Base-by-base conservation (phyloP, 2,888 invertebrate genomes). In the Nipponacmea schrenckii region DNA sequence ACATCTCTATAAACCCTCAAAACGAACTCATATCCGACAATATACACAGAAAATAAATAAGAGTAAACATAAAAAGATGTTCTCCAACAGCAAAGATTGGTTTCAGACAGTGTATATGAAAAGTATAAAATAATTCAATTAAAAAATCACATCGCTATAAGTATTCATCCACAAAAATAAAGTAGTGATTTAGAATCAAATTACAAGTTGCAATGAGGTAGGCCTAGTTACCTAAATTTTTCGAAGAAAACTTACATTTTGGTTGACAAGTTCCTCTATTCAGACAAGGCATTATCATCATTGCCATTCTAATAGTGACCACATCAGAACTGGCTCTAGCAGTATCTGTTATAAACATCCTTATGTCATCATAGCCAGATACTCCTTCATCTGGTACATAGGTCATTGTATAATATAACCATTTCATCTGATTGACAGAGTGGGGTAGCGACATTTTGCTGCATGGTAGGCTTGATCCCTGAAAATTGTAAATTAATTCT, bases 211-310 rank as follows among this genome's bases (percentile, higher is more conserved):
- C n/a, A n/a, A n/a, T n/a, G n/a, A n/a, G n/a, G n/a, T n/a, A n/a
- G n/a, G n/a, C n/a, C n/a, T n/a, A n/a, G n/a, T n/a, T n/a, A n/a
- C n/a, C n/a, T n/a, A n/a, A n/a, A n/a, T n/a, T n/a, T n/a, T n/a
- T n/a, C n/a, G n/a, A n/a, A 2, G 39, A 5, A 14, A 24, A 56
- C 56, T 56, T 56, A 56, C 56, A 24, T 20, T 56, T 24, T 12
- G 56, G 24, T 62, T 24, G n/a, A 56, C 78, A 78, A 26, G 39
- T 12, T 31, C 69, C 74, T 5, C 73, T 73, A 70, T 77, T 69
- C 56, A 69, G 39, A 62, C 78, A 78, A n/a, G 71, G 74, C 17
- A 67, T 68, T 39, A 72, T 67, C 74, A 77, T 71, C 17, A 77
- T 65, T 14, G 71, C 73, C 24, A 77, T 26, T 8, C 27, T 73